Base-by-base conservation (phyloP, 2,797 vertebrate species). In the Nannoperca obscura region DNA sequence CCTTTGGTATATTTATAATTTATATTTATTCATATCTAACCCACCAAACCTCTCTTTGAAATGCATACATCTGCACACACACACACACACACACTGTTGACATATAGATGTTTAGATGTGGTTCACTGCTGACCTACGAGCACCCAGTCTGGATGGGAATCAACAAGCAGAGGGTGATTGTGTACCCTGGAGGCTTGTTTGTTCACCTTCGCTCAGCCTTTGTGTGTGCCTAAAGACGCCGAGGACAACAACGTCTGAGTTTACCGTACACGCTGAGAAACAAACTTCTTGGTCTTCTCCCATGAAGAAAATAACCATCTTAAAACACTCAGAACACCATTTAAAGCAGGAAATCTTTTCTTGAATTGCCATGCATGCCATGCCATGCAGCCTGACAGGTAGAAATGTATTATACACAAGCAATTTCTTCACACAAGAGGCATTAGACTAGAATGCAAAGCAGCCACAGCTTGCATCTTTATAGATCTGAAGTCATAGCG, bases 141-240 rank as follows among this genome's bases (percentile, higher is more conserved):
- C 68, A 12, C 44, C 13, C 20, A 62, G 49, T 47, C 9, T 40
- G 66, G 49, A 61, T 27, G 69, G 22, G 36, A 71, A 57, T 80
- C 81, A 68, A 66, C 76, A 76, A 49, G 75, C 72, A 8, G 61
- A 53, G 38, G 75, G 60, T 49, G 82, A 66, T 36, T 80, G 78
- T 61, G 74, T 54, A 24, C 62, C 58, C 49, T n/a, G 12, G n/a
- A 63, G 64, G 40, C 7, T 36, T 75, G 76, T 80, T 84, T 78
- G 66, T 70, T 49, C 70, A 12, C 57, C 54, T 69, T 36, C 1
- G 0, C 61, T 68, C 50, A 20, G 71, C 19, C 49, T n/a, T 42
- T 20, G 0, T 59, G 55, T 54, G 2, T 72, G 30, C 30, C 50
- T 0, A 36, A 60, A 24, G 62, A 52, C 40, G 19, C 8, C 11